Percentiles rank a stretch among this genome's conserved stretches.
These are phyloP conservation scores for Halesus radiatus DNA, from an alignment of 1,140 invertebrate species.

Conservation along the genomic window DNA sequence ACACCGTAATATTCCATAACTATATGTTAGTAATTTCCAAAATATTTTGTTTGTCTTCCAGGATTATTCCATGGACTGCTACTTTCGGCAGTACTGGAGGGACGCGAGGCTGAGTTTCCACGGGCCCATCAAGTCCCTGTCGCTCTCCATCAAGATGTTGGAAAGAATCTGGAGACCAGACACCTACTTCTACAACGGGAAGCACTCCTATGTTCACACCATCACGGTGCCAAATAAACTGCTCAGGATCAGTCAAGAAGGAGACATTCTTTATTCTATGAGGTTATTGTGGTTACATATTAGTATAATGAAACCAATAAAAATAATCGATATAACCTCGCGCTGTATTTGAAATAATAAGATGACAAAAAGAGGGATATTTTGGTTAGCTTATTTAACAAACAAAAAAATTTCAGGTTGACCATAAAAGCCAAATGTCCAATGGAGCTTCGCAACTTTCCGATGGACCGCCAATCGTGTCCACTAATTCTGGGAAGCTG, in stretches of 20 bases:
- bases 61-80: conserved; percentile 98
- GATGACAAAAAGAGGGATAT: no score
- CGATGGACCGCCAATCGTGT: conserved; percentile 95
- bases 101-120: conserved; percentile 87
- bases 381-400: no score
- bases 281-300: conserved; percentile 75
- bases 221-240: conserved; percentile 97
- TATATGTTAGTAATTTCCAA: no score
- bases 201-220: conserved; percentile 93
- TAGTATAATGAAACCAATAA: conserved; percentile 52
- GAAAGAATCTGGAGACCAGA: conserved; percentile 96
- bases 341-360: no score
- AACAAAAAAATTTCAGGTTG: no score
- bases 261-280: conserved; percentile 95
- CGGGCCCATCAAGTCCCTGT: conserved; percentile 85
- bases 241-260: conserved; percentile 88
- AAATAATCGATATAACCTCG: no score
- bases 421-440: conserved; percentile 98
- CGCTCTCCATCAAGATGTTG: conserved; percentile 91
- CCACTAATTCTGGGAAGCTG: conserved; percentile 95
- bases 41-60: conserved; percentile 61
- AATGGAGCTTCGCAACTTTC: conserved; percentile 96
- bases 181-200: conserved; percentile 95
- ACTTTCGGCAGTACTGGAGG: conserved; percentile 93
- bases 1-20: no score